phyloP scores from a whole-genome alignment of 2,888 invertebrate genomes.

The Nysson spinosus region DNA sequence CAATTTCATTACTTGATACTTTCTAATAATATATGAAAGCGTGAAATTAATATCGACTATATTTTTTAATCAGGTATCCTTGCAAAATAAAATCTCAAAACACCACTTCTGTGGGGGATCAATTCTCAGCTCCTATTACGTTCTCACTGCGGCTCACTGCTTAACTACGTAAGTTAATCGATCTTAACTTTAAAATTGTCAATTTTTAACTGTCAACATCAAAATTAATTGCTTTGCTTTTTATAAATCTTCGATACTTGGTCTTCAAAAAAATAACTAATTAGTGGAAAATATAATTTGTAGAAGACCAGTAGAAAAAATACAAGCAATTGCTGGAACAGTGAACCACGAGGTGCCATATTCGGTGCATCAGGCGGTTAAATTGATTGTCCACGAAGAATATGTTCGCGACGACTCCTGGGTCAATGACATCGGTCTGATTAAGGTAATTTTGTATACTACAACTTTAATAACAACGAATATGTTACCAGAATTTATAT shows the following conservation, averaged over 20 bases:
- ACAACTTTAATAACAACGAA: too few relatives aligned
- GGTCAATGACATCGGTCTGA: slow-evolving; percentile 64
- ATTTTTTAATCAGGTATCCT: slow-evolving; percentile 52
- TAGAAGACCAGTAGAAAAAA: slow-evolving; percentile 15
- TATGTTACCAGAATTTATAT: too few relatives aligned
- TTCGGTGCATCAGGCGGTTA: slow-evolving; percentile 19
- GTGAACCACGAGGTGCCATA: slow-evolving; percentile 32
- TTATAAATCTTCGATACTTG: too few relatives aligned
- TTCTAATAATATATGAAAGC: background rate
- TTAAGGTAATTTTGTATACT: slow-evolving; percentile 58
- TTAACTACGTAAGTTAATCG: slow-evolving; percentile 12
- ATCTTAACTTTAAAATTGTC: background rate
- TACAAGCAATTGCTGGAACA: slow-evolving; percentile 43
- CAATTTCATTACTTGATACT: background rate
- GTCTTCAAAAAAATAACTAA: background rate
- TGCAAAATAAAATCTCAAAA: slow-evolving; percentile 27
- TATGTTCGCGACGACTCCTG: slow-evolving; percentile 46
- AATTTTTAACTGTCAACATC: too few relatives aligned
- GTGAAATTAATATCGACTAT: background rate
- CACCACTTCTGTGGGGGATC: slow-evolving; percentile 64
- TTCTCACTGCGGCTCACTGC: slow-evolving; percentile 66
- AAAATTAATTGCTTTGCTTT: background rate
- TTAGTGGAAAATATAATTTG: background rate
- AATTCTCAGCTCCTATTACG: slow-evolving; percentile 50
- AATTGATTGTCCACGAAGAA: slow-evolving; percentile 49